These are phyloP conservation scores for Temnothorax longispinosus DNA, from an alignment of 1,140 invertebrate genomes.

Conservation along the genomic window DNA sequence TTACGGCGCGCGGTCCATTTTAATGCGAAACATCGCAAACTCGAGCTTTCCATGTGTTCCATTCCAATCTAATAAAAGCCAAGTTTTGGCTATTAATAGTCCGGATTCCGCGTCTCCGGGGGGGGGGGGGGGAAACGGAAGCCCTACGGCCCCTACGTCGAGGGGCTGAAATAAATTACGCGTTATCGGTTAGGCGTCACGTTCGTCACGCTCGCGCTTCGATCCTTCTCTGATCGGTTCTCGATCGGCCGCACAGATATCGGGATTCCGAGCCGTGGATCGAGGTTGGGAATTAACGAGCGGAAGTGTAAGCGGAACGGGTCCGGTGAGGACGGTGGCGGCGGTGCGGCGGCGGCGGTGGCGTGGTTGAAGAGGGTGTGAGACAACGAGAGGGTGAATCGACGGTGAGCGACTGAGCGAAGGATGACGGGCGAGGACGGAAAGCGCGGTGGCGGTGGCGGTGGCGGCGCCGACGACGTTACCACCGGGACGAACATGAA, in stretches of 20 bases:
- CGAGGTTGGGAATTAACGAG: constrained; percentile 64
- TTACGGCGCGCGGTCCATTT: neutral
- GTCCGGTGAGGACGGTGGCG: constrained; percentile 64
- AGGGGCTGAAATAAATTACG: neutral
- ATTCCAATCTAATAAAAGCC: constrained; percentile 6
- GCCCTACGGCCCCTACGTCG: no score
- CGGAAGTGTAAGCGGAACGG: constrained; percentile 64
- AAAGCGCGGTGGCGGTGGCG: constrained; percentile 78
- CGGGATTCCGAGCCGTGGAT: constrained; percentile 68
- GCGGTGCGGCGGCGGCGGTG: constrained; percentile 65
- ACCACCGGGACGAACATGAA: constrained; percentile 64
- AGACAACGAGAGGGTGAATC: constrained; percentile 71
- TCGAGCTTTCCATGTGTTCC: neutral
- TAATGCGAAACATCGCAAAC: neutral
- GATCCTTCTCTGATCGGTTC: constrained; percentile 50
- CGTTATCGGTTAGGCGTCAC: constrained; percentile 6
- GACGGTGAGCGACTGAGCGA: neutral
- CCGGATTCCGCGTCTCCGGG: neutral
- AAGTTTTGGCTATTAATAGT: constrained; percentile 4
- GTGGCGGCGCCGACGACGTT: constrained; percentile 71
- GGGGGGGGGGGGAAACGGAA: neutral
- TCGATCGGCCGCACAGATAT: constrained; percentile 67
- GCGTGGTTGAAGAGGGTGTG: constrained; percentile 75
- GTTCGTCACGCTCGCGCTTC: neutral
- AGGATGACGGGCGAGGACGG: constrained; percentile 83